Evolutionary conservation across 2,888 invertebrate species (phyloP), one percentile per base, ranked within the genome.

Genomic region (Chydorus sphaericus): DNA sequence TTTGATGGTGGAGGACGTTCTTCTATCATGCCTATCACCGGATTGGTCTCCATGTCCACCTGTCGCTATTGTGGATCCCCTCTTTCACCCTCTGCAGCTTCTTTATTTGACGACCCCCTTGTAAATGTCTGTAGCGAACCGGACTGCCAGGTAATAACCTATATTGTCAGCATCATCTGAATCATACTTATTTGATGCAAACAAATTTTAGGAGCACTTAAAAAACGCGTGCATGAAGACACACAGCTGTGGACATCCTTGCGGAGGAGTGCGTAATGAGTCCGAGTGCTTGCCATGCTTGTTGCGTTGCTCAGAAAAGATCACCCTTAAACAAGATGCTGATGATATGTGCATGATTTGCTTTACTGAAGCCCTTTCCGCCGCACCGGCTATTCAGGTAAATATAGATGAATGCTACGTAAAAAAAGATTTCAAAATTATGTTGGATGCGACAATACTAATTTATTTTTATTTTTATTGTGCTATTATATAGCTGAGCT

Each of bases 331-430:
- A 16, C 97, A 97, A 70, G 97, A 97, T 69, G 91, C 91, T 0
- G 97, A 97, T 66, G 97, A 97, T 68, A 93, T 97, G 91, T 97
- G 97, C 72, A 96, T 97, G 90, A 91, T 97, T 64, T 97, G 97
- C 70, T 97, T 97, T 72, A 92, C 93, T 0, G 97, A 97, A 69
- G 92, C 96, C 1, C 73, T 97, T 39, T 87, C 92, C 30, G 92
- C 89, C 61, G 94, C 96, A 0, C 97, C 97, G 10, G 88, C 94
- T 3, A 80, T 96, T 66, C 87, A 88, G 75, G 83, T 84, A 67
- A 65, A 62, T n/a, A 20, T 28, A 52, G 20, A 11, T 16, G 8
- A 44, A 16, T 44, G 8, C 10, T 48, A 3, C 11, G n/a, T 6
- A 26, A 23, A n/a, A 11, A 39, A 39, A 20, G 20, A 39, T 14